A percentile compares a stretch with the other conserved stretches of the same genome.
These are phyloP conservation scores for Dynastes maya DNA, from an alignment of 2,888 invertebrate species.

Conservation along the genomic window DNA sequence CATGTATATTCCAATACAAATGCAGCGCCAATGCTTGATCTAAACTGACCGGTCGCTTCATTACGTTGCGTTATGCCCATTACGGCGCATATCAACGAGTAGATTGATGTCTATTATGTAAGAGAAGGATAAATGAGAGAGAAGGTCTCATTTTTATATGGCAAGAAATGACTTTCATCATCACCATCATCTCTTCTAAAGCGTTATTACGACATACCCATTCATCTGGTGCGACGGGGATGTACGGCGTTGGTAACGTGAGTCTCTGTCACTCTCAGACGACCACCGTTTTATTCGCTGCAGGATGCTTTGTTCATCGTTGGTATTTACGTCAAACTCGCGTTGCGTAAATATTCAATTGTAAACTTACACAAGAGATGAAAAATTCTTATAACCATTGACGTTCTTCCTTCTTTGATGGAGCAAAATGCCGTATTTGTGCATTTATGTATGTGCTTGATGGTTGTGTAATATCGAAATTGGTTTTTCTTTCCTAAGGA, in stretches of 20 bases:
- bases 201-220: conserved; percentile 28
- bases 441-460: not conserved
- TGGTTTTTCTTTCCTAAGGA: not conserved
- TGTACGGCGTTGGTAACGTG: conserved; percentile 3
- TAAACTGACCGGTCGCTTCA: not conserved
- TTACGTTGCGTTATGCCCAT: conserved; percentile 16
- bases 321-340: not conserved
- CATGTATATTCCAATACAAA: conserved; percentile 13
- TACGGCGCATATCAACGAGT: not conserved
- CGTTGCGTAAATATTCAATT: conserved; percentile 18
- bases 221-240: conserved; percentile 18
- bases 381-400: conserved; percentile 19
- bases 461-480: conserved; percentile 2
- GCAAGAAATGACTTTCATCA: conserved; percentile 26
- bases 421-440: not conserved
- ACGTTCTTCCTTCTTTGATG: conserved; percentile 21
- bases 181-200: conserved; percentile 30
- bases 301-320: conserved; percentile 4
- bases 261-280: conserved; percentile 6
- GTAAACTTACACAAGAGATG: conserved; percentile 4
- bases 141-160: conserved; percentile 8
- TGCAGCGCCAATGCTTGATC: not conserved
- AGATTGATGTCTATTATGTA: conserved; percentile 32
- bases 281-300: not conserved
- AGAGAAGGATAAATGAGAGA: conserved; percentile 11